Conservation (phyloP, 2,888 invertebrate genomes). For the Microctonus brassicae region DNA sequence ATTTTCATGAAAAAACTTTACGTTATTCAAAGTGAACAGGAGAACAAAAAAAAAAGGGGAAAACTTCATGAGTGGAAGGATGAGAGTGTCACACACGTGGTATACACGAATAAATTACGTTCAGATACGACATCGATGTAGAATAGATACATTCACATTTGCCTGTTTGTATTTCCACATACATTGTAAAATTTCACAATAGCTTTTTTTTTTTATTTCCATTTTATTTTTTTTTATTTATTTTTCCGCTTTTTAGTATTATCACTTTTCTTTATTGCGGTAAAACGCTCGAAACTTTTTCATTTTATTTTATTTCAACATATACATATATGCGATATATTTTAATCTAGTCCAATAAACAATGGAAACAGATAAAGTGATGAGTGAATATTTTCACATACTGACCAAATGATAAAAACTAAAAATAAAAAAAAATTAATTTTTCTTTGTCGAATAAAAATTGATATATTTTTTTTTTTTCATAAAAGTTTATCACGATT, state of each 20-base stretch:
- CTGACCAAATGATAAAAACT: neutral
- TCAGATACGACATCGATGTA: neutral
- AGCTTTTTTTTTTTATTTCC: neutral
- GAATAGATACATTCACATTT: neutral
- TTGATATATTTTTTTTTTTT: neutral
- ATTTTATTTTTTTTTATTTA: neutral
- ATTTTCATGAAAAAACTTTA: neutral
- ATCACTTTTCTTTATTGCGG: neutral
- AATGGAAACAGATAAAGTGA: no score
- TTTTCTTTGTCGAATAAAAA: neutral
- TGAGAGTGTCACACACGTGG: slow-evolving; percentile 1
- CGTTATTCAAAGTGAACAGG: slow-evolving; percentile 15
- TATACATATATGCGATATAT: no score
- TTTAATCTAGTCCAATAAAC: no score
- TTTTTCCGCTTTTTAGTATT: slow-evolving; percentile 1
- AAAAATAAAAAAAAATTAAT: neutral
- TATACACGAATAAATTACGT: slow-evolving; percentile 10
- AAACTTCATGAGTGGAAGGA: slow-evolving; percentile 26
- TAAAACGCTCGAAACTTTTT: neutral
- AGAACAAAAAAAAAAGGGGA: slow-evolving; percentile 27
- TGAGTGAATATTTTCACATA: neutral
- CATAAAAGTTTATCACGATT: no score
- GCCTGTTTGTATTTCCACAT: neutral
- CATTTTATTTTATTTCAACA: no score
- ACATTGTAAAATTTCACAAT: slow-evolving; percentile 27